Evolutionary conservation across 2,113 vertebrate genomes (phyloP), one percentile per base, ranked within the genome.

Genomic region (Menura novaehollandiae): DNA sequence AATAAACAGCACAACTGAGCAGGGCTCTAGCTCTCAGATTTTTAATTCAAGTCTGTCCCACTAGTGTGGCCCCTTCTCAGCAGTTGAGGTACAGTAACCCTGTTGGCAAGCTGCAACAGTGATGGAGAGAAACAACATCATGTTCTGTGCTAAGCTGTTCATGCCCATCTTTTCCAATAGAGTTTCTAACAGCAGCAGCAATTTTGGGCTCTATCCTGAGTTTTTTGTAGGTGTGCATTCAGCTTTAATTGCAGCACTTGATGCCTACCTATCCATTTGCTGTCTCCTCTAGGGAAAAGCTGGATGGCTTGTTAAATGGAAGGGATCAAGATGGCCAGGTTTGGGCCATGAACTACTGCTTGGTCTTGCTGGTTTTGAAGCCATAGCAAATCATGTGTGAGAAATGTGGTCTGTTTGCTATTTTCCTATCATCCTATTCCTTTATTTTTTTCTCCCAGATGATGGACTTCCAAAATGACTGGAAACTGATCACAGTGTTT

Each of bases 401-500:
- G 58, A 81, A 56, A 89, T 23, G 17, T 58, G 11, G 46, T 21
- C 46, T 47, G 21, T 47, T 47, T 9, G 46, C 46, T 47, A 47
- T 47, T 47, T 47, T 47, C 20, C 64, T 80, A 21, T 41, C 3
- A 17, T 56, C 23, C 4, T 44, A 13, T 23, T 66, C 27, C 33
- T 88, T 63, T 16, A 13, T 55, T 32, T 58, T 84, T 86, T 26
- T 9, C 76, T 80, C 30, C 47, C 67, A 99, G 99, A 74, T 93
- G 26, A 96, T 99, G 88, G 97, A 99, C 93, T 99, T 99, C 93
- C 90, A 98, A 51, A 98, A 98, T 15, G 98, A 99, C 95, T 99
- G 99, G 99, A 99, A 99, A 96, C 96, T 99, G 88, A 98, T 99
- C 95, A 99, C 98, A 19, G 96, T 99, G 60, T 99, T 99, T 95